Evolutionary conservation across 2,113 vertebrate genomes (phyloP).

Genomic region (Chelonoidis abingdonii): DNA sequence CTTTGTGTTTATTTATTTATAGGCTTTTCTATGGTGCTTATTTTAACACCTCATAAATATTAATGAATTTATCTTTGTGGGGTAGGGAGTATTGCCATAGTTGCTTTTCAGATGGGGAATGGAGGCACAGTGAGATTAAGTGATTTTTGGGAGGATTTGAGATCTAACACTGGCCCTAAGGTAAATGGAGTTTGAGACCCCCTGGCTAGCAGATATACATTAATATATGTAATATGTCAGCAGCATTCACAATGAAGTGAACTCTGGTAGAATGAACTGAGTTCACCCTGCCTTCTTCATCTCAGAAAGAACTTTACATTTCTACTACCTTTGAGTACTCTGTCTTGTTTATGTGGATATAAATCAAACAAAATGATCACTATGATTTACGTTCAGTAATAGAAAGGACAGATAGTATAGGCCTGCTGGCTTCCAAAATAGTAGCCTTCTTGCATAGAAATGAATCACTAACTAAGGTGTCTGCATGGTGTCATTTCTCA

Average conservation of each 20-base stretch:
- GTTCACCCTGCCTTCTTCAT: neutral
- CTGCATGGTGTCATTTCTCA: slow-evolving; percentile 21
- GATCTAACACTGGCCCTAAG: no score
- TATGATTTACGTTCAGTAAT: neutral
- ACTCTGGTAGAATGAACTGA: neutral
- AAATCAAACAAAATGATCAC: neutral
- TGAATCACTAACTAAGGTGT: neutral
- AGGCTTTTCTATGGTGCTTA: no score
- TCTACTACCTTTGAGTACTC: neutral
- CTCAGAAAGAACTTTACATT: neutral
- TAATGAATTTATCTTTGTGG: no score
- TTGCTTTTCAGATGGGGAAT: no score
- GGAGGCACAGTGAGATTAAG: no score
- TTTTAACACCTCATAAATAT: no score
- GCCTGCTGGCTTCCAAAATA: neutral
- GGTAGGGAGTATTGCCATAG: no score
- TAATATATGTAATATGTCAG: neutral
- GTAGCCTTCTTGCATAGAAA: neutral
- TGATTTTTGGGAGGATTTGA: no score
- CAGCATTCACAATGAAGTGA: neutral
- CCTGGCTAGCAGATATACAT: neutral
- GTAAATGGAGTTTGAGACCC: no score
- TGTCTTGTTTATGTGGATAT: neutral
- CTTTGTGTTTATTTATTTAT: no score
- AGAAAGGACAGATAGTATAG: neutral